A percentile compares a stretch with the other conserved stretches of the same genome.
phyloP scores from a whole-genome alignment of 2,113 vertebrate species.

The Promerops cafer region DNA sequence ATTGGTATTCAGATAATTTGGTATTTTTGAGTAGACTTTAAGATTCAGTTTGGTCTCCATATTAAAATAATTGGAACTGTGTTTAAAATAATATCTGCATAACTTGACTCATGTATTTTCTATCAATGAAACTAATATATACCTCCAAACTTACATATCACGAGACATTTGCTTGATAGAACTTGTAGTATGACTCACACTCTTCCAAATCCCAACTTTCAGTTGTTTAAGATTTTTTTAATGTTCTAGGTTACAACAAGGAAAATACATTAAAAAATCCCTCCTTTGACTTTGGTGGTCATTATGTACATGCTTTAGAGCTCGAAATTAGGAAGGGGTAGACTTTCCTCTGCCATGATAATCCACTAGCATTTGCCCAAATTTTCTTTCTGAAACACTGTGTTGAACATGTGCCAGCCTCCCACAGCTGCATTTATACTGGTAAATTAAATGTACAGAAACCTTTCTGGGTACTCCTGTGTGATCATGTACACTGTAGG shows the following conservation, averaged over 20 bases:
- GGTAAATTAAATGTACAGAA: background rate
- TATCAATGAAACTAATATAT: background rate
- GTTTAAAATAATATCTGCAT: background rate
- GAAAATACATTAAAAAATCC: accelerated
- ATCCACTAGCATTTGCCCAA: background rate
- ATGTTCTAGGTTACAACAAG: background rate
- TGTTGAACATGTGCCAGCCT: background rate
- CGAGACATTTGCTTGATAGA: background rate
- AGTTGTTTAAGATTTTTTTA: background rate
- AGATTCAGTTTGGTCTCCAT: background rate
- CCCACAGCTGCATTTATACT: background rate
- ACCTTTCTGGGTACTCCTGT: background rate
- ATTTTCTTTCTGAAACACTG: background rate
- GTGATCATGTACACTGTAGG: background rate
- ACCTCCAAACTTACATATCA: background rate
- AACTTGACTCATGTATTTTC: background rate
- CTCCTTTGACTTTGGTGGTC: background rate
- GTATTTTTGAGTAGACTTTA: background rate
- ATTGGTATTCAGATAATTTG: background rate
- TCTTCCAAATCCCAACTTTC: background rate
- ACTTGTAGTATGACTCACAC: background rate
- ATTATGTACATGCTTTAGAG: background rate
- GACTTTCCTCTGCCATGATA: background rate
- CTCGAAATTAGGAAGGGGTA: background rate
- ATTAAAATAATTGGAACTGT: background rate